These are phyloP conservation scores for Drosophila repletoides DNA, from an alignment of 1,140 invertebrate species.

Conservation along the genomic window DNA sequence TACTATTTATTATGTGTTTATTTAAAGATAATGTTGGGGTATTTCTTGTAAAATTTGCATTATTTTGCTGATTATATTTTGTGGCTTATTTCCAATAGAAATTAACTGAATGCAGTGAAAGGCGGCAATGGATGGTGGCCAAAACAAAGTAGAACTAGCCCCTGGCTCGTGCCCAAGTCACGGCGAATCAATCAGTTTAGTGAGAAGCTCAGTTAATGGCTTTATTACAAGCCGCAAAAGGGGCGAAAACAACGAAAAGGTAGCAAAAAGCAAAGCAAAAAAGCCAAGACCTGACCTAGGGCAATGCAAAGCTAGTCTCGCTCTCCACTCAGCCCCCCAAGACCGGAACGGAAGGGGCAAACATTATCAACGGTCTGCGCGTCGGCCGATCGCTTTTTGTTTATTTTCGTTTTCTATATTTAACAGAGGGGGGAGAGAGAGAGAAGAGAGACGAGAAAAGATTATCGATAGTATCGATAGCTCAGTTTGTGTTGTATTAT, in stretches of 20 bases:
- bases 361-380: constrained; percentile 12
- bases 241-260: constrained; percentile 23
- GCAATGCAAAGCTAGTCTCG: constrained; percentile 49
- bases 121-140: not conserved
- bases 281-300: constrained; percentile 71
- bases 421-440: constrained; percentile 3
- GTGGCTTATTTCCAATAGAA: constrained; percentile 38
- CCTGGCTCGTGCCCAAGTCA: not conserved
- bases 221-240: constrained; percentile 62
- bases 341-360: constrained; percentile 2
- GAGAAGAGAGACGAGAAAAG: constrained; percentile 1
- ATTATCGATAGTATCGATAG: too few species aligned
- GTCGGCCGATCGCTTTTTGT: constrained; percentile 46
- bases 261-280: constrained; percentile 54
- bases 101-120: constrained; percentile 40
- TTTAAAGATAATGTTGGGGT: too few species aligned
- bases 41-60: constrained; percentile 39
- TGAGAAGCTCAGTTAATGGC: constrained; percentile 65
- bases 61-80: constrained; percentile 47
- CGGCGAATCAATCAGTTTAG: constrained; percentile 55
- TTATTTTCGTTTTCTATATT: constrained; percentile 46
- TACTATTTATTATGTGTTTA: too few species aligned
- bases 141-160: constrained; percentile 27
- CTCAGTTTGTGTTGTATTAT: too few species aligned
- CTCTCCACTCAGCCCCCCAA: too few species aligned